Conservation (phyloP, 2,113 vertebrate genomes). For the Cairina moschata region DNA sequence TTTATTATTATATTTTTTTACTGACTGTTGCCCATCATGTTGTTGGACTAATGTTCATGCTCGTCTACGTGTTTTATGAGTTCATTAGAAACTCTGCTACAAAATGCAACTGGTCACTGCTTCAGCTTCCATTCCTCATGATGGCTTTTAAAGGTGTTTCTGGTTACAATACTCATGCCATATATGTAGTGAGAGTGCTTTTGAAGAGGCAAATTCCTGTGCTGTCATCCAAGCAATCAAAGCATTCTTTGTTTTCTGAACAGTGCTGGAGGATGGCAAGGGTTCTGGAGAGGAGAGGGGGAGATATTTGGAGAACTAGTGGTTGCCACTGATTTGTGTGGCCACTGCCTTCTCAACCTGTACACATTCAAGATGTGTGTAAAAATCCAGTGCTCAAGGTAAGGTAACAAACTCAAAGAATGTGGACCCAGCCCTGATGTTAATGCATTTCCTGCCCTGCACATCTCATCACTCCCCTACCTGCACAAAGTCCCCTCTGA, state of each 20-base stretch:
- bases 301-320: neutral
- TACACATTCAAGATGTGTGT: neutral
- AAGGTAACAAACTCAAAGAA: neutral
- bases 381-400: neutral
- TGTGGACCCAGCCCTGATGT: accelerated
- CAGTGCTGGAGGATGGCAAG: neutral
- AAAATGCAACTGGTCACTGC: neutral
- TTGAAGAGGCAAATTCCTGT: slow-evolving; percentile 60
- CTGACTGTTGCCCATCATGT: neutral
- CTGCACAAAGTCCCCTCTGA: neutral
- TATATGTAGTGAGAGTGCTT: neutral
- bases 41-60: neutral
- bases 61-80: neutral
- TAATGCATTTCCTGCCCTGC: neutral
- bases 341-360: accelerated
- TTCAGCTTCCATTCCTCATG: neutral
- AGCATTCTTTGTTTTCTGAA: slow-evolving; percentile 44
- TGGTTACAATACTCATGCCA: slow-evolving; percentile 5
- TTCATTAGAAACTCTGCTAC: neutral
- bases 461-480: neutral
- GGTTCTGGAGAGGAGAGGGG: neutral
- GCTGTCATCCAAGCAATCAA: slow-evolving; percentile 60
- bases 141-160: slow-evolving; percentile 24
- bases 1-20: slow-evolving; percentile 17
- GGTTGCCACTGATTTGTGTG: neutral